Base-by-base conservation (phyloP, 37 sponge, comb jelly and placozoan species). In the Hormiphora californensis region DNA sequence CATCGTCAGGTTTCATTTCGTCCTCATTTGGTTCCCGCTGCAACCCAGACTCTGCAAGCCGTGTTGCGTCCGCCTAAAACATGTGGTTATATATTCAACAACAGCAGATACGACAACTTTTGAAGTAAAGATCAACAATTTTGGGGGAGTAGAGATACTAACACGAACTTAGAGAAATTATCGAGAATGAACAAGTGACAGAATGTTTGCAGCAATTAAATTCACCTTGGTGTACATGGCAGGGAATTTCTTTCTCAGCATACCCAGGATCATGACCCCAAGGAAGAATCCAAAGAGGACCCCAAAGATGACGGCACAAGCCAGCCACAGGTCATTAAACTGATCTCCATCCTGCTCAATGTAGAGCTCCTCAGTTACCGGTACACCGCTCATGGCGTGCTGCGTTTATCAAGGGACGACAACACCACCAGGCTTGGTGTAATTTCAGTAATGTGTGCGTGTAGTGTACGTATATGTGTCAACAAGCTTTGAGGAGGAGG, bases 221-320 rank as follows among this genome's bases (percentile, higher is more conserved):
- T 17, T 65, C 35, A 65, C 67, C 67, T 65, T 65, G 67, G 67
- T 65, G 67, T 65, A 65, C 37, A 34, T 65, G 37, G 67, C 67
- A 65, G 67, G 67, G 67, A 65, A 65, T 35, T 65, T 65, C 17
- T 39, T 65, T 28, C 67, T 65, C 15, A 65, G 32, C 38, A 65
- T 65, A 38, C 32, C 32, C 4, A 65, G 67, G 67, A 65, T 65
- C 11, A 17, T 4, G 4, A 65, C 67, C 67, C 67, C 67, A 38
- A 65, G 67, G 67, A 65, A 65, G 67, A 65, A 65, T 25, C 67
- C 67, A 11, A 33, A 19, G 8, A 65, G 3, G 67, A 65, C 67
- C 37, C 67, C 67, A 38, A 65, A 65, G 34, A 65, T 65, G 67
- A 65, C 67, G 37, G 67, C 67, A 21, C 21, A 28, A 38, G 67